Base-by-base conservation (phyloP, 2,888 invertebrate species). In the Gryllus longicercus region DNA sequence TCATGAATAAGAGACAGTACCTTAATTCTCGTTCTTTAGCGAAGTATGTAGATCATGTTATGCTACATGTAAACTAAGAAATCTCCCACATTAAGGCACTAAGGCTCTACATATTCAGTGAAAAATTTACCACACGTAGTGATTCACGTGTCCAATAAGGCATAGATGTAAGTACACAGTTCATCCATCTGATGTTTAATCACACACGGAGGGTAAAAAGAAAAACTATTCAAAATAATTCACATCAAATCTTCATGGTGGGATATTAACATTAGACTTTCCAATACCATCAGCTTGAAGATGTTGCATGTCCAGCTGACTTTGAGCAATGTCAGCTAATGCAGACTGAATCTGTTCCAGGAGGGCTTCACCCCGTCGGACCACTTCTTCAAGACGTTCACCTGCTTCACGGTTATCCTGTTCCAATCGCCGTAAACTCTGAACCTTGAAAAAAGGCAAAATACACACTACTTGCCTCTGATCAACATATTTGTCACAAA, bases 371-470 rank as follows among this genome's bases (percentile, higher is more conserved):
- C 98, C 98, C 86, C 93, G 92, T 77, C 92, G 90, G 0, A 98
- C 97, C 21, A 96, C 92, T 87, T 92, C 89, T 80, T 85, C 85
- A 63, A 98, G 88, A 84, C 94, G 91, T 84, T 94, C 93, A 0
- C 97, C 96, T 8, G 97, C 94, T 84, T 97, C 96, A 86, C 96
- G 95, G 87, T 98, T 98, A 85, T 98, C 97, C 74, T 92, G 91
- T 86, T 98, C 98, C 77, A 98, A 88, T 78, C 93, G 90, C 84
- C 93, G 91, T 51, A 96, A 89, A 84, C 96, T 95, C 80, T 88
- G 88, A 74, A 86, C 84, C 86, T 87, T 79, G 16, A 82, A 81
- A 78, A 79, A 78, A 78, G 51, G 76, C 8, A 82, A 16, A 50
- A 63, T 50, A 18, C n/a, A 79, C 25, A 75, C 11, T 63, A 74